Base-by-base conservation (phyloP, 2,113 vertebrate species). In the Xenopus borealis region DNA sequence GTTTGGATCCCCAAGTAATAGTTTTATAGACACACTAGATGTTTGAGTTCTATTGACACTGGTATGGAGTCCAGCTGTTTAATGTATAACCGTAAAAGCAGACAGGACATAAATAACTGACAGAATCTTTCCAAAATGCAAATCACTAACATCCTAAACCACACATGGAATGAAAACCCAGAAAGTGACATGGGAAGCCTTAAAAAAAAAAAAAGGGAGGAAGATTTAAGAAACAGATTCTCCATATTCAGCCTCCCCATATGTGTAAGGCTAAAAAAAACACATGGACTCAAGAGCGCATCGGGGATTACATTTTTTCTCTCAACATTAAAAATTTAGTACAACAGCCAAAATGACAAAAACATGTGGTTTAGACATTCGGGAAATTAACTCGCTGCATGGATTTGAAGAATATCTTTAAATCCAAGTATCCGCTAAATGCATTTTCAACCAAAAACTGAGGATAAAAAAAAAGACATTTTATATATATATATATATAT, bases 41-140 rank as follows among this genome's bases (percentile, higher is more conserved):
- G 55, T 63, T 76, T 23, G 11, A 69, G 40, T 67, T 69, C 19
- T 69, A 63, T 63, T 70, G 58, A 76, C 59, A 76, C 59, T 64
- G 80, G 84, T 78, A 81, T 85, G 82, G 77, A 62, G 70, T 78
- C 74, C 85, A 87, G 81, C 83, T 88, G 83, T 27, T 82, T 71
- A 85, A 82, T 63, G 55, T 68, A 85, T 80, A 83, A 79, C 52
- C 73, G 72, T 79, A 78, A 87, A 71, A 75, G 79, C 82, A 81
- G 66, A 61, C 0, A 70, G 62, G 27, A 2, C 81, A 87, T 87
- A 83, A 88, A 84, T 84, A 81, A 82, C 78, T 20, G 66, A 72
- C 16, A 2, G 79, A 76, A 79, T 78, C 72, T 86, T 88, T 84
- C 67, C 79, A 72, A 82, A 86, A 82, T 75, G 33, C 62, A 86